A percentile compares a stretch with the other conserved stretches of the same genome.
Evolutionary conservation across 92 coral and sea anemone species (phyloP).

Genomic region (Bergia sp.): DNA sequence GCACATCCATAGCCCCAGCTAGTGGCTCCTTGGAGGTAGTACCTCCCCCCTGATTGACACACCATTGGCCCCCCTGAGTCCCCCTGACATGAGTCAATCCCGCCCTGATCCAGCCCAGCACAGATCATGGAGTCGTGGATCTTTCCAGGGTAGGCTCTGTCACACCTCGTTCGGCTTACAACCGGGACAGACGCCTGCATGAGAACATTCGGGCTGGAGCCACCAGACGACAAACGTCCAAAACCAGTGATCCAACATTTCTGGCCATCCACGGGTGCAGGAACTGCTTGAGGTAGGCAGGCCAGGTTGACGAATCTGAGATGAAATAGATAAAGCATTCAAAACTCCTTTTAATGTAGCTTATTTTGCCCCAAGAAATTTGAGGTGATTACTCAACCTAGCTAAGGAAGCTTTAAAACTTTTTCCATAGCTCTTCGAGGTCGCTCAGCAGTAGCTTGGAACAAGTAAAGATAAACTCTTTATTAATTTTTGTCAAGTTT

Average conservation of each 20-base stretch:
- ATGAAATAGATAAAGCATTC: neutral
- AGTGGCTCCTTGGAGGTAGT: conserved; percentile 67
- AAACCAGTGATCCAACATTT: conserved; percentile 31
- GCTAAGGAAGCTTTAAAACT: no score
- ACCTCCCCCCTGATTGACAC: conserved; percentile 56
- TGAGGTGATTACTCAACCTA: no score
- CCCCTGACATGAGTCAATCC: conserved; percentile 72
- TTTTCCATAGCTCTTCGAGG: no score
- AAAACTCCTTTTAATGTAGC: neutral
- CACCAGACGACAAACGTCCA: conserved; percentile 32
- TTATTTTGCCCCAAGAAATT: no score
- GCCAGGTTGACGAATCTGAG: conserved; percentile 12
- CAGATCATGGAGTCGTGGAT: conserved; percentile 73
- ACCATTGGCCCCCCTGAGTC: conserved; percentile 74
- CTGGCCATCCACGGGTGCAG: conserved; percentile 11
- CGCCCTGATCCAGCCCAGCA: conserved; percentile 70
- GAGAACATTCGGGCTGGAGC: neutral
- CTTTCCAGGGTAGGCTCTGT: conserved; percentile 58
- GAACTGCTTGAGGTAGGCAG: conserved; percentile 13
- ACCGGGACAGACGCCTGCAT: conserved; percentile 55
- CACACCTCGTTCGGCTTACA: conserved; percentile 60
- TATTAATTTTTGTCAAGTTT: no score
- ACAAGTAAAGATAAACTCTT: no score
- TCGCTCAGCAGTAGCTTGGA: no score
- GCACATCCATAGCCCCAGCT: conserved; percentile 79